phyloP scores from a whole-genome alignment of 2,113 vertebrate genomes.

The Lamprologus lemairii region DNA sequence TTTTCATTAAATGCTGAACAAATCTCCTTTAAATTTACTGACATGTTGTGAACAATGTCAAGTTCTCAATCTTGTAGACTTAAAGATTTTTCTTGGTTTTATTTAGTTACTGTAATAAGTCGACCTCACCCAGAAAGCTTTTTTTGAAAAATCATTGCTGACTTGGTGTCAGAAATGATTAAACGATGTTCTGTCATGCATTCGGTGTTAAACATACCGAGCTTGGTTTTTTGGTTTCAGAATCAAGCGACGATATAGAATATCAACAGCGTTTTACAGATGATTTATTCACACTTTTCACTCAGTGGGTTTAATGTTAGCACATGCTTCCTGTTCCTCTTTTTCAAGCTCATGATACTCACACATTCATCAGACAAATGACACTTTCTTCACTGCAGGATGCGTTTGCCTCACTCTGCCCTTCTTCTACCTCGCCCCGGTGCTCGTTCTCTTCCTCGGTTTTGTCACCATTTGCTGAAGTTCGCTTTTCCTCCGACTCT shows the following conservation, averaged over 20 bases:
- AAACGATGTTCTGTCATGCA: not conserved
- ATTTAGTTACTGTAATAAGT: not conserved
- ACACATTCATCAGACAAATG: constrained; percentile 1
- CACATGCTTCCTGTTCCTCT: constrained; percentile 21
- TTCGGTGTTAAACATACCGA: not conserved
- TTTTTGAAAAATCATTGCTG: not conserved
- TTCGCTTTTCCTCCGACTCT: not conserved
- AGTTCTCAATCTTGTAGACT: not conserved
- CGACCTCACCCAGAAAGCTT: not conserved
- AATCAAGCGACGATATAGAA: not conserved
- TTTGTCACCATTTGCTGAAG: not conserved
- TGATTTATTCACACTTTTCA: not conserved
- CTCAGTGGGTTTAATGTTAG: not conserved
- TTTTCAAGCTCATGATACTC: constrained; percentile 24
- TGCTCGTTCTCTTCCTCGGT: not conserved
- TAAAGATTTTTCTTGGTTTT: not conserved
- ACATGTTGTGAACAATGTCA: not conserved
- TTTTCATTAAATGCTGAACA: not conserved
- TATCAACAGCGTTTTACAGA: not conserved
- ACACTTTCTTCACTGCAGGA: not conserved
- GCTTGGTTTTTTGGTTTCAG: not conserved
- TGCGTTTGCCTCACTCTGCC: not conserved
- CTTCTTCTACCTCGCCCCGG: not conserved
- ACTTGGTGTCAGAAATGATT: not conserved
- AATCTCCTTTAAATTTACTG: not conserved